Base-by-base conservation (phyloP, 2,797 vertebrate genomes). In the Danio albolineatus region DNA sequence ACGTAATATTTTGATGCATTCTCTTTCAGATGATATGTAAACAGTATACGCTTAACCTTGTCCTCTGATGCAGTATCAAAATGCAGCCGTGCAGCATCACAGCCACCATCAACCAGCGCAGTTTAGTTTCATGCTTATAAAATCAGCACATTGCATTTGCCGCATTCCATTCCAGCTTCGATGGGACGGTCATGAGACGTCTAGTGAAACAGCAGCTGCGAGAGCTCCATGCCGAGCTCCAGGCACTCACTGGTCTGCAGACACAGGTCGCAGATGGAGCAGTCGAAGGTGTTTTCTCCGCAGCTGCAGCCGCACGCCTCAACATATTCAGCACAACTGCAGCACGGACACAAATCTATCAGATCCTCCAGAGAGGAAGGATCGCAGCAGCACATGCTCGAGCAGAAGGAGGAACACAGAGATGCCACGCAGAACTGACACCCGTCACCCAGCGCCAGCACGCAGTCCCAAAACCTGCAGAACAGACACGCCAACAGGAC, bases 171-270 rank as follows among this genome's bases (percentile, higher is more conserved):
- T 78, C 66, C 57, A 43, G 36, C 43, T 19, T 41, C 53, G 78
- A 70, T 78, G 44, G 51, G 76, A 60, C 16, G 41, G 13, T 70
- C 65, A 70, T 41, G 66, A 53, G 67, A 13, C n/a, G 13, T 54
- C 48, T 79, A 91, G 89, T 93, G 87, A 88, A 92, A 86, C 83
- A 95, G 85, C 91, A 95, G 92, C 77, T 94, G 92, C 62, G 93
- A 94, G 41, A 93, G 84, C 76, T 95, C 94, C 91, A 94, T 92
- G 28, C 89, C 89, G 0, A 95, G 90, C 80, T 95, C 94, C 87
- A 95, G 89, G 71, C 95, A 95, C 86, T 95, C 94, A 0, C 92
- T 86, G 0, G 91, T 87, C 14, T 90, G 89, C 1, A 93, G 88
- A 82, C 92, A 94, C 83, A 92, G 66, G 38, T 93, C 89, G 9